These are phyloP conservation scores for Amia ocellicauda DNA, from an alignment of 2,113 vertebrate species.

Conservation along the genomic window DNA sequence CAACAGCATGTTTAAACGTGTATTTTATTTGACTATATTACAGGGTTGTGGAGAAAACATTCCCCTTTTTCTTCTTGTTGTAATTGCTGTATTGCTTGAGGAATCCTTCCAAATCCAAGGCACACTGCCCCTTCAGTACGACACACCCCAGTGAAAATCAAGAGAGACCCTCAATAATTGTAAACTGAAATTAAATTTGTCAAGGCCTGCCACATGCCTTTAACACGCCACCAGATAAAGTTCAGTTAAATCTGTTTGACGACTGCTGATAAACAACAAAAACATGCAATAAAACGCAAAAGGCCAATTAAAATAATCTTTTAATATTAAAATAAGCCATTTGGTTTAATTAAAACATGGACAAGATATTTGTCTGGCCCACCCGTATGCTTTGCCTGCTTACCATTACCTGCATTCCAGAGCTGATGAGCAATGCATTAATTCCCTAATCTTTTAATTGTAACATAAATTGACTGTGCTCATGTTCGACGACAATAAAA, in stretches of 20 bases:
- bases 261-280: no score
- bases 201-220: neutral
- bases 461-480: neutral
- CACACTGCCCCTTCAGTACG: no score
- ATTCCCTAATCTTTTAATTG: slow-evolving; percentile 6
- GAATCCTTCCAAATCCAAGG: no score
- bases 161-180: no score
- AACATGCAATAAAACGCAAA: neutral
- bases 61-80: no score
- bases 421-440: neutral
- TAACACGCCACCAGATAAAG: neutral
- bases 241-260: neutral
- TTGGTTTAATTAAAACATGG: neutral
- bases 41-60: no score
- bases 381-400: neutral
- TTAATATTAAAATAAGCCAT: neutral
- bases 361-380: neutral
- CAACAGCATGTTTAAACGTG: no score
- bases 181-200: no score
- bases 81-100: no score
- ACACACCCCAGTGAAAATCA: no score
- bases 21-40: no score
- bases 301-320: neutral
- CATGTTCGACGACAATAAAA: neutral
- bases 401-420: neutral